Percentiles rank a stretch among this genome's conserved stretches.
These are phyloP conservation scores for Thaumatotibia leucotreta DNA, from an alignment of 1,140 invertebrate genomes.

Conservation along the genomic window DNA sequence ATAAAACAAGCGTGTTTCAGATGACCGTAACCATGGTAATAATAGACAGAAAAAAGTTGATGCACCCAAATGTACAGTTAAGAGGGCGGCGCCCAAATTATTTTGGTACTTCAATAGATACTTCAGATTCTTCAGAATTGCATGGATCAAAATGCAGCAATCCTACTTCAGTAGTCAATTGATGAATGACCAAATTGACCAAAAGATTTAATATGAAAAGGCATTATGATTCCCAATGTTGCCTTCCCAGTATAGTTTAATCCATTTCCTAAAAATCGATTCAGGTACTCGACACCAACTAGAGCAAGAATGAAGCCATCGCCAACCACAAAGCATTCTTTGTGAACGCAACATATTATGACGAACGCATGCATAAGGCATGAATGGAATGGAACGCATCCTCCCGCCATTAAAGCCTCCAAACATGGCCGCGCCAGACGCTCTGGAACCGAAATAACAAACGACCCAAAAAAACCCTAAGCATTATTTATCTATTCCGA, in stretches of 20 bases:
- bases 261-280: neutral
- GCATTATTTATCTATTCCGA: slow-evolving; percentile 64
- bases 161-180: neutral
- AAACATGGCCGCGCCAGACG: slow-evolving; percentile 45
- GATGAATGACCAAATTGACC: neutral
- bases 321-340: slow-evolving; percentile 2
- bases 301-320: slow-evolving; percentile 2
- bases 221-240: neutral
- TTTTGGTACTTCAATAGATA: too few species aligned
- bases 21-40: too few species aligned
- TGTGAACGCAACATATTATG: slow-evolving; percentile 15
- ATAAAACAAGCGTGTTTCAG: too few species aligned
- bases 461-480: slow-evolving; percentile 46
- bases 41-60: too few species aligned
- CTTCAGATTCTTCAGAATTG: too few species aligned
- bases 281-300: slow-evolving; percentile 4
- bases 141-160: neutral
- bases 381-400: slow-evolving; percentile 50
- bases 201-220: neutral
- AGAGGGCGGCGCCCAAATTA: too few species aligned
- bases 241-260: slow-evolving; percentile 1
- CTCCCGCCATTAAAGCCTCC: slow-evolving; percentile 47
- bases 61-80: too few species aligned
- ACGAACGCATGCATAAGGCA: slow-evolving; percentile 15
- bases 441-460: slow-evolving; percentile 59